Evolutionary conservation across 92 coral and sea anemone species (phyloP).

Genomic region (Porites rus): DNA sequence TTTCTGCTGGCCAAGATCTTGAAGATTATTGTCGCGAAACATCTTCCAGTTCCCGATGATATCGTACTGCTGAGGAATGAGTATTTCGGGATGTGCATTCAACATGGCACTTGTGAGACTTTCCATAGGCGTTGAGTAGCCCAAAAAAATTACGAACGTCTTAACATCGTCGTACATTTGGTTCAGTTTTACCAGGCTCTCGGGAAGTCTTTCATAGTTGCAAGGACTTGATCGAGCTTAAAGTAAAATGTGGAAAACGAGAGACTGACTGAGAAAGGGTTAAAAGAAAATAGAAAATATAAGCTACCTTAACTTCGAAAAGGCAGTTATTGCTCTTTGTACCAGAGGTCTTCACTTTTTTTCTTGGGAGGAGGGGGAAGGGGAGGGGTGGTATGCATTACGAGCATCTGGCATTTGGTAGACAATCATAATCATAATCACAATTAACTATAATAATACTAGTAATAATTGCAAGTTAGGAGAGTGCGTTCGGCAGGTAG

Average conservation of each 20-base stretch:
- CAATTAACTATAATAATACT: too few species aligned
- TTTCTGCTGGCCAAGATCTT: constrained; percentile 40
- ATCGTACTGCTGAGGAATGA: constrained; percentile 47
- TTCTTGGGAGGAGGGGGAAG: too few species aligned
- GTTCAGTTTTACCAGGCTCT: constrained; percentile 16
- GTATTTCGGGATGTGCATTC: constrained; percentile 50
- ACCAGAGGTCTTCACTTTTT: too few species aligned
- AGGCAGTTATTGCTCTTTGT: too few species aligned
- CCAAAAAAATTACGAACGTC: constrained; percentile 43
- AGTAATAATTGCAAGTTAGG: too few species aligned
- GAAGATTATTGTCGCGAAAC: constrained; percentile 20
- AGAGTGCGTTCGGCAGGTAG: too few species aligned
- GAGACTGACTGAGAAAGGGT: too few species aligned
- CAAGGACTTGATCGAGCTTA: constrained; percentile 1
- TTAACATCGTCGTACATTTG: constrained; percentile 45
- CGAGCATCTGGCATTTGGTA: too few species aligned
- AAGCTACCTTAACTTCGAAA: not conserved
- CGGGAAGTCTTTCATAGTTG: constrained; percentile 28
- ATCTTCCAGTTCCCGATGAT: constrained; percentile 52
- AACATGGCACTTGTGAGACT: constrained; percentile 32
- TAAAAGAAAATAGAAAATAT: not conserved
- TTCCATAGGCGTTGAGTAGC: constrained; percentile 27
- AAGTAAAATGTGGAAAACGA: not conserved
- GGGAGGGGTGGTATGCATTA: too few species aligned
- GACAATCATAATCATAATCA: too few species aligned